Percentiles rank a stretch among this genome's conserved stretches.
Conservation (phyloP, 2,113 vertebrate species). For the Tychaedon coryphoeus region DNA sequence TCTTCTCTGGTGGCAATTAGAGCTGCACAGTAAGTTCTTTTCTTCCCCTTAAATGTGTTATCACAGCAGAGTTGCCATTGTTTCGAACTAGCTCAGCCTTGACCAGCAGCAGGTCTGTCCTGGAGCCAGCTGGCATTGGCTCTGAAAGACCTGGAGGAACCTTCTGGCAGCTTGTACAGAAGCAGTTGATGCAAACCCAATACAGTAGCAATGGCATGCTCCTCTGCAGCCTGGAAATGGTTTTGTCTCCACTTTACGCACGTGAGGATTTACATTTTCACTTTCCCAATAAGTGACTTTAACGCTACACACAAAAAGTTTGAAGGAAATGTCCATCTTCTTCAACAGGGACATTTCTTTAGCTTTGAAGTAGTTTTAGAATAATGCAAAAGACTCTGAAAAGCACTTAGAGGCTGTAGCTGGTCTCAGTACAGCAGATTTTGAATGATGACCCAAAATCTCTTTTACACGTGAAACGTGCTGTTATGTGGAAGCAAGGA, state of each 20-base stretch:
- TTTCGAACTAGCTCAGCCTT: background rate
- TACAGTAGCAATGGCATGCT: rapidly evolving
- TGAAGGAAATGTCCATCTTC: background rate
- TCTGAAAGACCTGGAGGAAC: background rate
- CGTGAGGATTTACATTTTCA: background rate
- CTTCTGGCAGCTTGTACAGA: background rate
- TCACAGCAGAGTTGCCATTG: rapidly evolving
- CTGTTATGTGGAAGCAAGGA: background rate
- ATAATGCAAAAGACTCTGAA: background rate
- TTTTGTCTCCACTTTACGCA: background rate
- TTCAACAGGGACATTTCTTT: background rate
- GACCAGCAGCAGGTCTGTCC: background rate
- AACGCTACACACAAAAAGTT: background rate
- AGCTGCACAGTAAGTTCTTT: background rate
- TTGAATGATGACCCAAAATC: background rate
- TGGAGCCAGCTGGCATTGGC: background rate
- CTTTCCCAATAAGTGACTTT: background rate
- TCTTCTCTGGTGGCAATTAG: rapidly evolving
- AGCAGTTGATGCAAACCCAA: background rate
- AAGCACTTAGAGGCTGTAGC: background rate
- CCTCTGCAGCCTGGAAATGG: background rate
- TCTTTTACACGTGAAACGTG: background rate
- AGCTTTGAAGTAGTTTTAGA: background rate
- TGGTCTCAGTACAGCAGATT: background rate
- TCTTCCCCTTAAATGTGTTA: background rate